Base-by-base conservation (phyloP, 1,140 invertebrate genomes). In the Scaptomyza hsui region DNA sequence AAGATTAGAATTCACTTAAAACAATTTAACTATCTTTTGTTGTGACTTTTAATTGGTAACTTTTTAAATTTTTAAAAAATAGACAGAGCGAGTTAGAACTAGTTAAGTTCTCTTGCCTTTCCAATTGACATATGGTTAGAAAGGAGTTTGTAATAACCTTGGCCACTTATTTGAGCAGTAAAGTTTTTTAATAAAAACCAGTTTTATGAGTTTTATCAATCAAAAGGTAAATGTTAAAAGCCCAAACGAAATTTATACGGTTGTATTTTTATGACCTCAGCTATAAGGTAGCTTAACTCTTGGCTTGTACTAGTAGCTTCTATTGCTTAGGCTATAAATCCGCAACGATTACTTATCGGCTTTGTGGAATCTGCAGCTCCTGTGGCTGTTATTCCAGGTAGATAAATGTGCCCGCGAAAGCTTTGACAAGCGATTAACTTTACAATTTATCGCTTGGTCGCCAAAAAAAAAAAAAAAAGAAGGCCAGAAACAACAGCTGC, bases 401-500 rank as follows among this genome's bases (percentile, higher is more conserved):
- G 82, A 81, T 88, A 74, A 85, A 80, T 85, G 76, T 77, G 82
- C 65, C 75, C 83, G 82, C 82, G 75, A 82, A 78, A 75, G 75
- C 71, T 88, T 88, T 88, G 82, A 88, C 82, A 88, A 89, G 83
- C 82, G 82, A 88, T 88, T 88, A 88, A 88, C 83, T 88, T 86
- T 75, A 82, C 74, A 81, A 86, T 86, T 86, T 86, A 86, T 86
- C 71, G 78, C 67, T 7, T 42, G 35, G 19, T 57, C 53, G 21
- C 26, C 42, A 52, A 42, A 48, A 68, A 52, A n/a, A n/a, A n/a
- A n/a, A n/a, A n/a, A n/a, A n/a, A n/a, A n/a, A n/a, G n/a, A n/a
- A n/a, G n/a, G 37, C 37, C 19, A 21, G 19, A 10, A 29, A n/a
- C 19, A 13, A 13, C 44, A 16, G 56, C 70, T 45, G 47, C 55